Conservation (phyloP, 1,140 invertebrate genomes). For the Drosophila parvula region DNA sequence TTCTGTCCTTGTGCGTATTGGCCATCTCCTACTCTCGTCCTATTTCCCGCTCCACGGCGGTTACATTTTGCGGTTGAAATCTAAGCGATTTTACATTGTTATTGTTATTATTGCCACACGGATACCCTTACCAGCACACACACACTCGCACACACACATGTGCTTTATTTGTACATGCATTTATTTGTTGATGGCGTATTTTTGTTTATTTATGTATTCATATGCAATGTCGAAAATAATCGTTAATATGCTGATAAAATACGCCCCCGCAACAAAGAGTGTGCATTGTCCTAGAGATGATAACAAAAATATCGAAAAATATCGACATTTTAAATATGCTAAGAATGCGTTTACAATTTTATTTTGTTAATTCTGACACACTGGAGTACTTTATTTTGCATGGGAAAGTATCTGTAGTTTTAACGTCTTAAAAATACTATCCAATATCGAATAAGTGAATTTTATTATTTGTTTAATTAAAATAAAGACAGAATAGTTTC, state of each 20-base stretch:
- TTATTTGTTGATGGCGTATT: slow-evolving; percentile 80
- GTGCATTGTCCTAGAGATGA: slow-evolving; percentile 5
- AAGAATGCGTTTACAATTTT: too few species aligned
- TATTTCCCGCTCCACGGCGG: slow-evolving; percentile 18
- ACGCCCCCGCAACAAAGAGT: slow-evolving; percentile 42
- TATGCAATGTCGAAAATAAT: slow-evolving; percentile 80
- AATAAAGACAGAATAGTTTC: too few species aligned
- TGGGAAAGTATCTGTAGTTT: too few species aligned
- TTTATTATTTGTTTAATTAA: too few species aligned
- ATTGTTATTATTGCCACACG: slow-evolving; percentile 72
- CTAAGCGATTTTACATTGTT: slow-evolving; percentile 82
- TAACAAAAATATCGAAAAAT: neutral
- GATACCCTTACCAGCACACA: neutral
- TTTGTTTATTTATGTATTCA: slow-evolving; percentile 82
- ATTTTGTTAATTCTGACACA: too few species aligned
- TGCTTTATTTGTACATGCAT: slow-evolving; percentile 73
- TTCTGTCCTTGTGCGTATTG: slow-evolving; percentile 3
- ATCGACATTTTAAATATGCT: neutral
- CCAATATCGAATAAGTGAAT: too few species aligned
- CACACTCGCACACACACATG: neutral
- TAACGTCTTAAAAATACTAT: too few species aligned
- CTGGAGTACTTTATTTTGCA: too few species aligned
- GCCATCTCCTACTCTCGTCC: neutral
- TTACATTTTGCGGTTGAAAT: slow-evolving; percentile 75
- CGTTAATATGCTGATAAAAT: slow-evolving; percentile 80